Percentiles rank a stretch among this genome's conserved stretches.
phyloP scores from a whole-genome alignment of 2,113 vertebrate genomes.

The Hiodon alosoides region DNA sequence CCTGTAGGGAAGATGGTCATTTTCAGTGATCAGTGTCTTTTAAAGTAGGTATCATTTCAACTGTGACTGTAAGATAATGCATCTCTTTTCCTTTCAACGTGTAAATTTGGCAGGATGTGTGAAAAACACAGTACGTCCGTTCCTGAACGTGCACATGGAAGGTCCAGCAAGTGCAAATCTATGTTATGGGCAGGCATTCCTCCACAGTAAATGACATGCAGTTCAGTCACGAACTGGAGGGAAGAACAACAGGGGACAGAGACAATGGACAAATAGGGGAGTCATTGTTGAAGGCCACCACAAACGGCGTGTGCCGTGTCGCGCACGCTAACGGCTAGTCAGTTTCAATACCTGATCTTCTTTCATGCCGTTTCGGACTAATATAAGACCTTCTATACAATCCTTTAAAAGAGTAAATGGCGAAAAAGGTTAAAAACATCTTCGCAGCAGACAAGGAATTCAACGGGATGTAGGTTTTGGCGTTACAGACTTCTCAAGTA shows the following conservation, averaged over 20 bases:
- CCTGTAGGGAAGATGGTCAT: too few relatives aligned
- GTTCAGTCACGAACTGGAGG: constrained; percentile 37
- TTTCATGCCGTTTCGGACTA: constrained; percentile 71
- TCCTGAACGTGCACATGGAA: constrained; percentile 40
- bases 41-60: too few relatives aligned
- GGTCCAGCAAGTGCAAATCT: constrained; percentile 58
- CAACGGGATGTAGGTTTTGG: neutral
- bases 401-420: constrained; percentile 67
- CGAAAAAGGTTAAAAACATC: constrained; percentile 54
- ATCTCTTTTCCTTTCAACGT: too few relatives aligned
- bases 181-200: constrained; percentile 49
- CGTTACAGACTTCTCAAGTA: too few relatives aligned
- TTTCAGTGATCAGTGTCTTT: too few relatives aligned
- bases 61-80: too few relatives aligned
- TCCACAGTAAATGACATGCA: constrained; percentile 55
- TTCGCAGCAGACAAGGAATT: neutral
- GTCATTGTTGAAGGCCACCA: constrained; percentile 34
- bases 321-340: constrained; percentile 22
- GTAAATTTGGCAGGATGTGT: too few relatives aligned
- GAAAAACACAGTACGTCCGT: too few relatives aligned
- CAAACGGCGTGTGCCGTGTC: constrained; percentile 48
- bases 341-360: constrained; percentile 65
- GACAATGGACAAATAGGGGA: neutral
- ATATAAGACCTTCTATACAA: constrained; percentile 69
- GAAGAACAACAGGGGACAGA: constrained; percentile 31